Conservation (phyloP, 2,888 invertebrate species). For the Lycocerus yunnanus region DNA sequence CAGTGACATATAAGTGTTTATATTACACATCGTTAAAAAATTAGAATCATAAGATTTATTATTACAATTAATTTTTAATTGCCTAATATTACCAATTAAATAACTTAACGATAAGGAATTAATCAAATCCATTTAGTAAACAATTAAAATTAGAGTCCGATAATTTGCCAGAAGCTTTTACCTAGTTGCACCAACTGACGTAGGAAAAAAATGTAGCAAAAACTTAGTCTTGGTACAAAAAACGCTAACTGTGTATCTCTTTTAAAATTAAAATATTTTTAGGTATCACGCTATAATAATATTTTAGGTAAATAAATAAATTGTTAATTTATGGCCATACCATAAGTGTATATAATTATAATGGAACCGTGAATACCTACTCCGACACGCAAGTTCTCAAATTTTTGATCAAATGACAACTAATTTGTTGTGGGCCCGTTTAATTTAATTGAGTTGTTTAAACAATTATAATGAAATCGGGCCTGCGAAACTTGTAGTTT, state of each 20-base stretch:
- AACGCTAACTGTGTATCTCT: neutral
- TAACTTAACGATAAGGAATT: neutral
- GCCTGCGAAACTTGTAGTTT: conserved; percentile 7
- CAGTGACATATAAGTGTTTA: neutral
- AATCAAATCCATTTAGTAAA: neutral
- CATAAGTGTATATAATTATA: conserved; percentile 24
- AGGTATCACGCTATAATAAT: neutral
- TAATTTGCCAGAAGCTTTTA: neutral
- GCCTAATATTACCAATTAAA: neutral
- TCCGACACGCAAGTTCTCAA: conserved; percentile 37
- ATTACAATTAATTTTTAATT: neutral
- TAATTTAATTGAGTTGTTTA: conserved; percentile 41
- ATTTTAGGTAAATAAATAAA: conserved; percentile 7
- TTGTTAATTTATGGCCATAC: conserved; percentile 15
- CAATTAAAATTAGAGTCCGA: neutral
- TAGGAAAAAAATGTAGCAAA: neutral
- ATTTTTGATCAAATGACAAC: conserved; percentile 47
- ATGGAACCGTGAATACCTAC: conserved; percentile 18
- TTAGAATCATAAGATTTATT: neutral
- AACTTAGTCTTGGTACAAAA: neutral
- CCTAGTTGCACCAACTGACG: neutral
- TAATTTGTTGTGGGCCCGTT: conserved; percentile 45
- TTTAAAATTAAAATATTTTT: neutral
- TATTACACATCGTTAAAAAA: neutral
- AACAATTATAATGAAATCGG: conserved; percentile 34